Evolutionary conservation across 2,888 invertebrate genomes (phyloP).

Genomic region (Bellardia bayeri): DNA sequence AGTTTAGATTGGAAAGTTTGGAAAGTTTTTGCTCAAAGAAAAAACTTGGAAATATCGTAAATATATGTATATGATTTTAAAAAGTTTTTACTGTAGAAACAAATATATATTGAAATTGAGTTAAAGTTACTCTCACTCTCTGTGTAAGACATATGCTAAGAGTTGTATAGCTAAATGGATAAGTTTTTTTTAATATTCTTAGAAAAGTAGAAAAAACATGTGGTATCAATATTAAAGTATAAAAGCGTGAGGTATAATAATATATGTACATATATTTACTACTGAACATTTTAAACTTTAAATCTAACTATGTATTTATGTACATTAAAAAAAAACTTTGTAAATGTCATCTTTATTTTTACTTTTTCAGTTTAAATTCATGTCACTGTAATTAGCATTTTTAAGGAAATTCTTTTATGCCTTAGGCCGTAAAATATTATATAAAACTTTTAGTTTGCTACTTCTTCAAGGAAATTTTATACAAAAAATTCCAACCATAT

Average conservation of each 20-base stretch:
- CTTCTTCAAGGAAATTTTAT: not conserved
- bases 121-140: constrained; percentile 21
- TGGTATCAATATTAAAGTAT: constrained; percentile 37
- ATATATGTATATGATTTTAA: constrained; percentile 15
- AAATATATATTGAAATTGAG: not conserved
- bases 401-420: not conserved
- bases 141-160: not conserved
- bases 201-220: constrained; percentile 36
- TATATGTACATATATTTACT: not conserved
- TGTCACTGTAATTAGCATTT: not conserved
- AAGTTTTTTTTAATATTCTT: not conserved
- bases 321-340: not conserved
- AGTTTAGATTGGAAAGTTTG: constrained; percentile 67
- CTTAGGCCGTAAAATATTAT: constrained; percentile 8
- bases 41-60: not conserved
- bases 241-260: constrained; percentile 35
- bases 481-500: not conserved
- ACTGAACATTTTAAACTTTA: not conserved
- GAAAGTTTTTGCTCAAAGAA: constrained; percentile 50
- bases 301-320: not conserved
- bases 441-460: not conserved
- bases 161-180: constrained; percentile 13
- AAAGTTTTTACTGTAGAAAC: not conserved
- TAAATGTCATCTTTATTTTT: too few relatives aligned
- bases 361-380: not conserved